Conservation (phyloP, 2,113 vertebrate genomes). For the Procapra przewalskii region DNA sequence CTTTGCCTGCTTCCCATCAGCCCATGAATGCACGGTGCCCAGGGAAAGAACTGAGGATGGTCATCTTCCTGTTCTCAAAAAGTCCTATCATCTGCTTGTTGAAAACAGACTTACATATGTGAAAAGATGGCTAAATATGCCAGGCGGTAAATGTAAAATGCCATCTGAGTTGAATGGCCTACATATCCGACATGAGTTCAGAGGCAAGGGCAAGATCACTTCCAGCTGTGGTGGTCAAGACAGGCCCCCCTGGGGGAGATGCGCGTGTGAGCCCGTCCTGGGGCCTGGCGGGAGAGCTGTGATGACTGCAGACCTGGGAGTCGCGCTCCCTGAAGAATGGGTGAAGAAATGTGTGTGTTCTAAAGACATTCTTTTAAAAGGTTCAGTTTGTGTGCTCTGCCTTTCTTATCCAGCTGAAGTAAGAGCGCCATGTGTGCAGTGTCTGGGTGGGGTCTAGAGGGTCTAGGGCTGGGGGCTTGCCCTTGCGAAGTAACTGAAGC, state of each 20-base stretch:
- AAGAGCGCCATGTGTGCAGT: neutral
- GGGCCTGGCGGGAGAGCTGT: neutral
- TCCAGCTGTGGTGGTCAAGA: conserved; percentile 53
- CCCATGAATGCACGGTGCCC: accelerated
- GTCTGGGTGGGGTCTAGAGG: neutral
- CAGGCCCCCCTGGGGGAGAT: neutral
- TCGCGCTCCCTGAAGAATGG: neutral
- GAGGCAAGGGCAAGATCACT: conserved; percentile 56
- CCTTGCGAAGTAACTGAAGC: neutral
- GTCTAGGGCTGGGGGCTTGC: neutral
- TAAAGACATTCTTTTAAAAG: neutral
- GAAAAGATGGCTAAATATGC: conserved; percentile 55
- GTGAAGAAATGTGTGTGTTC: neutral
- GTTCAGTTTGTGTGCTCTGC: conserved; percentile 6
- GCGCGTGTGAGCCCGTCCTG: accelerated
- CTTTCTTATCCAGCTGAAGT: conserved; percentile 36
- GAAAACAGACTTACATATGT: conserved; percentile 44
- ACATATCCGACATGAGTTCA: conserved; percentile 61
- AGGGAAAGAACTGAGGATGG: conserved; percentile 35
- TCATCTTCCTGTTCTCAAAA: conserved; percentile 15
- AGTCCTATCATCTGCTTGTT: conserved; percentile 51
- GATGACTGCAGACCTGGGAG: neutral
- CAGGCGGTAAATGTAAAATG: conserved; percentile 65
- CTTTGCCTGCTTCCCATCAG: neutral
- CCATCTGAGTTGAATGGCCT: conserved; percentile 52